Percentiles rank a stretch among this genome's conserved stretches.
Evolutionary conservation across 2,797 vertebrate species (phyloP).

Genomic region (Florisuga fusca): DNA sequence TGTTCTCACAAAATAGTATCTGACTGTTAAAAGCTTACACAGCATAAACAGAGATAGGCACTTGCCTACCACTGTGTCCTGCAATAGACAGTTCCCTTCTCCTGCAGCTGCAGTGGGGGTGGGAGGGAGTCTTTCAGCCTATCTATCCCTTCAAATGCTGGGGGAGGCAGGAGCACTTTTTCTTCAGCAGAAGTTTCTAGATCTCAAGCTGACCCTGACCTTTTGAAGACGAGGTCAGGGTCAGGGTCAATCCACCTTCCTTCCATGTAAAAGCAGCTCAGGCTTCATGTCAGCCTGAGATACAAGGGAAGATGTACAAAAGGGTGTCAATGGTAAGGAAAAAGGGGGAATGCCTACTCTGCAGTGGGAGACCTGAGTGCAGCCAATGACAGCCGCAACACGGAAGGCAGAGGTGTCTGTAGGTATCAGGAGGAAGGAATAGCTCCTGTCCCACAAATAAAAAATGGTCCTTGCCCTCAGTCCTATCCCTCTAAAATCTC

Average conservation of each 20-base stretch:
- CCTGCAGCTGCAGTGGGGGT: background rate
- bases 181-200: background rate
- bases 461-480: background rate
- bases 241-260: rapidly evolving
- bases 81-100: background rate
- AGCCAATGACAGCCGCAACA: background rate
- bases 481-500: background rate
- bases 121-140: background rate
- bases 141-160: background rate
- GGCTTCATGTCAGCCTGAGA: background rate
- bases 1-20: background rate
- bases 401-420: background rate
- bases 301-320: background rate
- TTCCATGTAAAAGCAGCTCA: background rate
- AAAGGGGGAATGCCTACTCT: background rate
- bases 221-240: background rate
- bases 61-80: background rate
- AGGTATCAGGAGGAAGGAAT: background rate
- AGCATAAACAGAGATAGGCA: background rate
- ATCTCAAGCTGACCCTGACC: background rate
- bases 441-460: background rate
- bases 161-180: background rate
- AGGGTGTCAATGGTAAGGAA: background rate
- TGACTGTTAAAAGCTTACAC: background rate
- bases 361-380: background rate